Conservation (phyloP, 1,140 invertebrate genomes). For the Uloborus diversus region DNA sequence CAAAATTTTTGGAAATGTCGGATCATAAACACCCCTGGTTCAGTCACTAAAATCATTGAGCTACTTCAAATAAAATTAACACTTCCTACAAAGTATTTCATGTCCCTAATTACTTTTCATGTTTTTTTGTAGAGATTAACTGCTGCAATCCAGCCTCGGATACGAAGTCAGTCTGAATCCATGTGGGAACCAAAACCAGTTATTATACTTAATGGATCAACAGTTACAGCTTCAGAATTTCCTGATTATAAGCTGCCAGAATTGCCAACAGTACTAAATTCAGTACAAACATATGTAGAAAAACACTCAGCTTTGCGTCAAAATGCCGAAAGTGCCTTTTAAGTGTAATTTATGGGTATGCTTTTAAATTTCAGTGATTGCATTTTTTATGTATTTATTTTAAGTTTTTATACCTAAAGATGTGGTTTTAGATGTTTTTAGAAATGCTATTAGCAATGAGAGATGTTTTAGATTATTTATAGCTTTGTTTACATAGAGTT, state of each 20-base stretch:
- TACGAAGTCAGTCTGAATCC: constrained; percentile 1
- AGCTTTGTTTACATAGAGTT: too few relatives aligned
- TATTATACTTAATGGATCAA: constrained; percentile 47
- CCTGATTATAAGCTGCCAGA: constrained; percentile 40
- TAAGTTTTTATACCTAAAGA: too few relatives aligned
- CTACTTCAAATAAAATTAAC: too few relatives aligned
- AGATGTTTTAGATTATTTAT: too few relatives aligned
- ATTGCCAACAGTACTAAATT: constrained; percentile 25
- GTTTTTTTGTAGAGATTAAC: constrained; percentile 8
- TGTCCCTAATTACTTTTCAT: too few relatives aligned
- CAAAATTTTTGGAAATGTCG: too few relatives aligned
- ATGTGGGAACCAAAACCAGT: constrained; percentile 51
- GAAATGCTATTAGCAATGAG: too few relatives aligned
- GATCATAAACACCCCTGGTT: too few relatives aligned
- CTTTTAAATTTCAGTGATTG: not conserved
- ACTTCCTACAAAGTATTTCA: too few relatives aligned
- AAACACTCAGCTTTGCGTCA: constrained; percentile 10
- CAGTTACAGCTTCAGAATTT: constrained; percentile 31
- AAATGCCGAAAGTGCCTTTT: constrained; percentile 29
- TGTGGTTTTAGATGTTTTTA: too few relatives aligned
- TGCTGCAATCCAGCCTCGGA: constrained; percentile 3
- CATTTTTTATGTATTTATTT: constrained; percentile 13
- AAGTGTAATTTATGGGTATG: not conserved
- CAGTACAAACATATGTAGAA: constrained; percentile 33
- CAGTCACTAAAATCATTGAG: too few relatives aligned